Conservation (phyloP, 1,140 invertebrate species). For the Drosophila insularis region DNA sequence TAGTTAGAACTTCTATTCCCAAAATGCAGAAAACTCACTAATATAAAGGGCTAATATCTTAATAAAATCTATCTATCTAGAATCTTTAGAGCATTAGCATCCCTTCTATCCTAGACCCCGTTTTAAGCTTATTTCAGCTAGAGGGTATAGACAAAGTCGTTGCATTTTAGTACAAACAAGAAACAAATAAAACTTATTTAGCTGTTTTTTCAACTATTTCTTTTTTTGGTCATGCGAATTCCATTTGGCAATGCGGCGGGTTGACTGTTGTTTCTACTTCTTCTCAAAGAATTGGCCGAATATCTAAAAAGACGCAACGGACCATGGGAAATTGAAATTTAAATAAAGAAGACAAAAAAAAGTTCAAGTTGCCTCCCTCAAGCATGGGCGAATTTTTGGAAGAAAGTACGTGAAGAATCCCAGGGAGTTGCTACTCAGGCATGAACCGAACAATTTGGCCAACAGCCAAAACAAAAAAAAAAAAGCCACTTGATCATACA, state of each 20-base stretch:
- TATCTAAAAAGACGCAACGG: constrained; percentile 46
- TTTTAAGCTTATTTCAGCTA: background rate
- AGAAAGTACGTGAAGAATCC: constrained; percentile 19
- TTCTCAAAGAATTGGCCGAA: constrained; percentile 19
- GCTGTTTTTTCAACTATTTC: constrained; percentile 13
- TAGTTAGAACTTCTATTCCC: too few species aligned
- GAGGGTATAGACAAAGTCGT: background rate
- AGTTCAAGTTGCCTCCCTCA: constrained; percentile 6
- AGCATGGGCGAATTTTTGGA: constrained; percentile 16
- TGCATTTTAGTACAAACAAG: background rate
- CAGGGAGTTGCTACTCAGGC: constrained; percentile 16
- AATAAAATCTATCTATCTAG: too few species aligned
- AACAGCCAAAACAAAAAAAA: background rate
- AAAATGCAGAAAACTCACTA: too few species aligned
- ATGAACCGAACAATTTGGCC: constrained; percentile 1
- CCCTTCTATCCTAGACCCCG: too few species aligned
- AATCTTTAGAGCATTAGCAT: background rate
- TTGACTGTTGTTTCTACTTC: constrained; percentile 37
- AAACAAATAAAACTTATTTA: constrained; percentile 42
- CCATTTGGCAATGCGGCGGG: constrained; percentile 39
- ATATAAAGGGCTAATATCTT: too few species aligned
- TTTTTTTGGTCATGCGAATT: constrained; percentile 37
- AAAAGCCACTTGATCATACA: constrained; percentile 3
- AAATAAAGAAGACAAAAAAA: background rate
- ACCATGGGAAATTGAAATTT: constrained; percentile 52